Evolutionary conservation across 2,797 vertebrate genomes (phyloP).

Genomic region (Phylloscopus collybita): DNA sequence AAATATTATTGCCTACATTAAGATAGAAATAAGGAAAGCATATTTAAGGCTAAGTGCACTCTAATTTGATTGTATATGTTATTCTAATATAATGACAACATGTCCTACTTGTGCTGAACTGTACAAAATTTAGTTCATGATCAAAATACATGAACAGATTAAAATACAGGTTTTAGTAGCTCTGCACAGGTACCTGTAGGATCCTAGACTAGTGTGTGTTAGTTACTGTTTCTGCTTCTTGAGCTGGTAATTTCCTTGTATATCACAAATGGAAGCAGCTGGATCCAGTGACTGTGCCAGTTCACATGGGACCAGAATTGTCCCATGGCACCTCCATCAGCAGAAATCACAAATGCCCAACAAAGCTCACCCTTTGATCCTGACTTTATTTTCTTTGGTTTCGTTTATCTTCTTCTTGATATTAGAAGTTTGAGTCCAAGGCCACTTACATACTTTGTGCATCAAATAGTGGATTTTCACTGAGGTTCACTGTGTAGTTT

Average conservation of each 20-base stretch:
- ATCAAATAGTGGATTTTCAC: neutral
- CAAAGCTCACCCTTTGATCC: neutral
- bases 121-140: neutral
- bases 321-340: neutral
- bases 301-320: neutral
- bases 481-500: neutral
- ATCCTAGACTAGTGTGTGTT: neutral
- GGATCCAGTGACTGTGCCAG: neutral
- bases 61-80: neutral
- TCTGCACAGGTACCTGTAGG: neutral
- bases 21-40: neutral
- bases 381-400: neutral
- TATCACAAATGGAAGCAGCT: neutral
- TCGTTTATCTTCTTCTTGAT: neutral
- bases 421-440: neutral
- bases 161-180: neutral
- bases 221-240: neutral
- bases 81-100: neutral
- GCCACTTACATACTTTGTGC: neutral
- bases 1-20: neutral
- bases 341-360: neutral
- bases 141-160: neutral
- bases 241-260: neutral
- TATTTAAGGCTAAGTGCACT: neutral
- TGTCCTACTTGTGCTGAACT: neutral